Evolutionary conservation across 53 echinoderm and acorn worm species (phyloP), one percentile per base, ranked within the genome.

Genomic region (Paracentrotus lividus): DNA sequence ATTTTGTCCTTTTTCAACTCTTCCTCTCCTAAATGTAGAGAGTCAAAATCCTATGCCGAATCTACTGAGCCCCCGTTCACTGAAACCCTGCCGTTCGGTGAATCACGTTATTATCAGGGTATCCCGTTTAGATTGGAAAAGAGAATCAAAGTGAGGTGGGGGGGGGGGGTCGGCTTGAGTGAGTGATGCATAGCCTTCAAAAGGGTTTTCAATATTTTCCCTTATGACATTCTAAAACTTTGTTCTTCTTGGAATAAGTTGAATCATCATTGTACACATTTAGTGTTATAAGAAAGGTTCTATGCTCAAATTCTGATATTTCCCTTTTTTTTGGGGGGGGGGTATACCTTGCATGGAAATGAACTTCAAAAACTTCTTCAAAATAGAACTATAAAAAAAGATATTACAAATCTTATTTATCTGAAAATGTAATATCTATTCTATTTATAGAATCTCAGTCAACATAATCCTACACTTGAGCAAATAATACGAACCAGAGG

Each of bases 311-410:
- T n/a, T n/a, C n/a, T n/a, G n/a, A 59, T 59, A 0, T 59, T 23
- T 24, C 23, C 59, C n/a, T 59, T n/a, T 24, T 59, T n/a, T 58
- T 18, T n/a, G 23, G 23, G n/a, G 59, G 23, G 59, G n/a, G 59
- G 23, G 21, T 23, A 59, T 7, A 24, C 59, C n/a, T 59, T 23
- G 23, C 5, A n/a, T n/a, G n/a, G n/a, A n/a, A n/a, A n/a, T n/a
- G n/a, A n/a, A n/a, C n/a, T n/a, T n/a, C n/a, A n/a, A n/a, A 40
- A 72, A 57, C 57, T 72, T 36, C 36, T 72, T 72, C 72, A 72
- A 72, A 72, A 72, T 38, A 72, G 40, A 72, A 20, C 72, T 72
- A 72, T 72, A 72, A 72, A 72, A n/a, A 72, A 38, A 38, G 20
- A 18, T 1, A 72, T 72, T 72, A 38, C 12, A 38, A 36, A 18